Percentiles rank a stretch among this genome's conserved stretches.
Conservation (phyloP, 2,888 invertebrate species). For the Itoplectis maculator region DNA sequence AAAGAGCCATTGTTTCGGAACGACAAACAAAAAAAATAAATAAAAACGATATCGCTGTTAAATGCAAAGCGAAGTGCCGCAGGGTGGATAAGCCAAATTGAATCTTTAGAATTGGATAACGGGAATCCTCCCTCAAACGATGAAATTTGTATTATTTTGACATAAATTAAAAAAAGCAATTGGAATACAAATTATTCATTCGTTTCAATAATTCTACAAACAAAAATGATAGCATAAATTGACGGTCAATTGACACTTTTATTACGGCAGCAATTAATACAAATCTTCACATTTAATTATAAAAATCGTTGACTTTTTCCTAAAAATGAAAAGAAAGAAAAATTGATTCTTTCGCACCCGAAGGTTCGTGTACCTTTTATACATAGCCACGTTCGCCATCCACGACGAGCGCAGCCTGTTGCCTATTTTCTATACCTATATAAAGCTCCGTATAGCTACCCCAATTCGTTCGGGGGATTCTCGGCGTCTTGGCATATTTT, state of each 20-base stretch:
- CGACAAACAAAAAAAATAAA: not conserved
- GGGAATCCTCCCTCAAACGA: not conserved
- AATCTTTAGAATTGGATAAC: slow-evolving; percentile 3
- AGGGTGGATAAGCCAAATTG: not conserved
- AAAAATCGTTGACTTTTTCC: not conserved
- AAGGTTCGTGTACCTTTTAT: not conserved
- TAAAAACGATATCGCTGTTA: not conserved
- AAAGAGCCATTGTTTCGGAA: not conserved
- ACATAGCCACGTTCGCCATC: not conserved
- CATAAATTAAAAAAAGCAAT: too few relatives aligned
- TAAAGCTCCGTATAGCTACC: slow-evolving; percentile 12
- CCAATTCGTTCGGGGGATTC: not conserved
- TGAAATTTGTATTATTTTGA: too few relatives aligned
- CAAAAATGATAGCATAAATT: too few relatives aligned
- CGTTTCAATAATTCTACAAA: too few relatives aligned
- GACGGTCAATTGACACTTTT: too few relatives aligned
- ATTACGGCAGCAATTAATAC: too few relatives aligned
- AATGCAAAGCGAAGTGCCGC: not conserved
- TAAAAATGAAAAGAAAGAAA: not conserved
- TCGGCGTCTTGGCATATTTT: slow-evolving; percentile 2
- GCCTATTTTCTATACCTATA: not conserved
- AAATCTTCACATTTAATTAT: not conserved
- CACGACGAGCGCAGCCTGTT: not conserved
- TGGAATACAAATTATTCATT: too few relatives aligned
- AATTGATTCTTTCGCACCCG: not conserved